Base-by-base conservation (phyloP, 2,888 invertebrate species). In the Leptarthrus brevirostris region DNA sequence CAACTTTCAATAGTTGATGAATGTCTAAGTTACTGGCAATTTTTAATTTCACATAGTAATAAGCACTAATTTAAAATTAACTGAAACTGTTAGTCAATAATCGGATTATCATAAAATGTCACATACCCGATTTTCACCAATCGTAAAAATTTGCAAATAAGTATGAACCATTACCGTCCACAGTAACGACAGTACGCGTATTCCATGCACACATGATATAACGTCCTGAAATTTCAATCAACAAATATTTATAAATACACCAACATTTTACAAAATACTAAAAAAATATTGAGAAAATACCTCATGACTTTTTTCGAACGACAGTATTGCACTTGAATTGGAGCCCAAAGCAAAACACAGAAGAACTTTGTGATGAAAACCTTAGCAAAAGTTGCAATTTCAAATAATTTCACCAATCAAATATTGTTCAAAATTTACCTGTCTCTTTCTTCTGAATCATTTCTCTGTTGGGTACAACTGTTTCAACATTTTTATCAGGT, bases 151-250 rank as follows among this genome's bases (percentile, higher is more conserved):
- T 78, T 93, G 92, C 76, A 94, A 86, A 83, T 94, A 94, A 0
- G 93, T 93, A 83, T 94, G 93, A 40, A 94, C 93, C 89, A 94
- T 88, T 79, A 94, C 92, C 71, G 93, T 93, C 93, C 93, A 94
- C 6, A 90, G 87, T 73, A 93, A 89, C 1, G 93, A 93, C 80
- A 93, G 86, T 73, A 93, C 93, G 78, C 93, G 87, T 79, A 93
- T 86, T 20, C 93, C 93, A 80, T 93, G 93, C 52, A 93, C 87
- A 81, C 93, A 93, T 58, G 90, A 90, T 64, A 93, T 88, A 12
- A 90, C 90, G 72, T 91, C 90, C 79, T 91, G 88, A 10, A 40
- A 36, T 8, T 56, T 2, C 36, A 40, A 58, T 36, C 20, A 20
- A 52, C 10, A 61, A 10, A 61, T 36, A 24, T n/a, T 10, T 10